Evolutionary conservation across 2,888 invertebrate species (phyloP), one percentile per base, ranked within the genome.

Genomic region (Sminthurides aquaticus): DNA sequence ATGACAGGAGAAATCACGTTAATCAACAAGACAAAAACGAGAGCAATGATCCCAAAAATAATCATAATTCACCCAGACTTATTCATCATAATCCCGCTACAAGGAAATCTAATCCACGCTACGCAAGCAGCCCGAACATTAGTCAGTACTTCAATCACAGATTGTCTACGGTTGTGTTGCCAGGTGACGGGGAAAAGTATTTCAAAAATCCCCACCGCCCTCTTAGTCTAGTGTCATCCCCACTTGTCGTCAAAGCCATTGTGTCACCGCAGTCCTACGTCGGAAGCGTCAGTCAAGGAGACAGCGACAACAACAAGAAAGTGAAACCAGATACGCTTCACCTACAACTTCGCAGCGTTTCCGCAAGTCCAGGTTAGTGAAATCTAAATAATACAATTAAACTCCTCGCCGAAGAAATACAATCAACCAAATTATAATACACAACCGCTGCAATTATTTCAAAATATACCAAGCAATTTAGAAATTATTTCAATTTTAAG

Each of bases 111-210:
- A 11, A n/a, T 52, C 54, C 54, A 11, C 60, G 68, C 28, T 63
- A 65, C 60, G 68, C 65, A 1, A 65, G 65, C 34, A 68, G 65
- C 43, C 65, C 65, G 1, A 68, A 65, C 55, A 57, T 57, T 28
- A 57, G 43, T 15, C 43, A 34, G 5, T 5, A 34, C 8, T 11
- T 11, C 43, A 34, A 34, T 34, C n/a, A n/a, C n/a, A n/a, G n/a
- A n/a, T n/a, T n/a, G n/a, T n/a, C n/a, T n/a, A n/a, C n/a, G n/a
- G 43, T 34, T 11, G 43, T 34, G 43, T 11, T 5, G 5, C 43
- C 43, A 11, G 8, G 5, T 34, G 8, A 34, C 5, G 15, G 5
- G 5, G 15, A 34, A 34, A 15, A 11, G 43, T 5, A 15, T 11
- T 5, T 11, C 15, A 34, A 34, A 15, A 5, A 34, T 5, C 43